Evolutionary conservation across 2,797 vertebrate genomes (phyloP), one percentile per base, ranked within the genome.

Genomic region (Kryptopterus vitreolus): DNA sequence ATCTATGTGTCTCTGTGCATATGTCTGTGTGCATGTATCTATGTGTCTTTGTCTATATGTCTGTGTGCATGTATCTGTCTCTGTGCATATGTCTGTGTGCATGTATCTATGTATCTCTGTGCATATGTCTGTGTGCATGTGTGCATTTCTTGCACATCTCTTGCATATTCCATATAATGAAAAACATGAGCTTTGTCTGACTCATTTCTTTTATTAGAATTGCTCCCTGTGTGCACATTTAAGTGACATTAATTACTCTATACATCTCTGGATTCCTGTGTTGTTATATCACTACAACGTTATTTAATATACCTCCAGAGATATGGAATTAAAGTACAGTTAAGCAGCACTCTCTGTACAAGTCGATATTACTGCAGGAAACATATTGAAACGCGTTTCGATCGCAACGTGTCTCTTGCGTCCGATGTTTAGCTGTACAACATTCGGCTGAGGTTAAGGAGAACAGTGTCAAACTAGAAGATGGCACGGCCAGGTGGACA

Each of bases 191-290:
- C 43, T 50, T 84, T 77, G 26, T 84, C 77, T 85, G 86, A 87
- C 77, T 86, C 77, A 18, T 86, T 76, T 87, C 38, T 72, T 88
- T 89, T 88, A 89, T 88, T 88, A 77, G 76, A 82, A 84, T 83
- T 85, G 77, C 55, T 88, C 82, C 81, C 81, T 83, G 85, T 84
- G 63, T 84, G 85, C 80, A 84, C 83, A 82, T 84, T 83, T 83
- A 79, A 85, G 83, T 50, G 72, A 80, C 79, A 84, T 87, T 71
- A 79, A 85, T 71, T 33, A 71, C 7, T 22, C 68, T 82, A 85
- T 88, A 85, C 83, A 88, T 80, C 46, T 83, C 46, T 76, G 65
- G 38, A 43, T 43, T 80, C 81, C 76, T 83, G 58, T 81, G 72
- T 29, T 74, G 71, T 83, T 79, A 81, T 35, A 81, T 81, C 77